Conservation (phyloP, 2,113 vertebrate species). For the Ceuthmochares aereus region DNA sequence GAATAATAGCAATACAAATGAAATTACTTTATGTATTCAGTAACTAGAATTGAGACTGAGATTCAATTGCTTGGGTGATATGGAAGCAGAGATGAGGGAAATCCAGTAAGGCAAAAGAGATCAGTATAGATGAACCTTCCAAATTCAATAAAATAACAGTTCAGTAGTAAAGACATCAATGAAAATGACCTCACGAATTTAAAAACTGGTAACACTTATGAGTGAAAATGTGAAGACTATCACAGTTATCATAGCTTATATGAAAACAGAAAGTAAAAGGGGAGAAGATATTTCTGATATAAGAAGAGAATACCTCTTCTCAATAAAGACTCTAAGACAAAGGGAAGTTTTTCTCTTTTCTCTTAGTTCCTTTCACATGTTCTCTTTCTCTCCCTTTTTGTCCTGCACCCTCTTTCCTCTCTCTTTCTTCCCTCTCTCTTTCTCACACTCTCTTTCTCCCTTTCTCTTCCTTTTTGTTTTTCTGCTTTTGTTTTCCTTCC, state of each 20-base stretch:
- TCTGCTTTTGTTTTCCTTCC: too few species aligned
- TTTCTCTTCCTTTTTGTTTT: rapidly evolving
- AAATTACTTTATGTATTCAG: slow-evolving; percentile 10
- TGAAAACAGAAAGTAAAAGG: background rate
- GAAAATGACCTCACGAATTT: background rate
- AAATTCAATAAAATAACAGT: slow-evolving; percentile 1
- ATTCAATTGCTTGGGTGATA: background rate
- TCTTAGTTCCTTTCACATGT: background rate
- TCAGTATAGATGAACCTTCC: background rate
- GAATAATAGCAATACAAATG: slow-evolving; percentile 22
- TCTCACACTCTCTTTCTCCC: rapidly evolving
- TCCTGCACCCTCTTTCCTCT: rapidly evolving
- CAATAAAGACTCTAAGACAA: background rate
- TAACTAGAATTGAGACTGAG: background rate
- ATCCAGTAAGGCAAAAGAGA: background rate
- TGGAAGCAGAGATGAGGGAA: background rate
- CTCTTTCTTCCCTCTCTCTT: too few species aligned
- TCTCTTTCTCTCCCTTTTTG: rapidly evolving
- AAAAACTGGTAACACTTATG: background rate
- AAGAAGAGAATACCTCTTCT: background rate
- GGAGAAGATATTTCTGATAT: background rate
- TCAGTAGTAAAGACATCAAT: background rate
- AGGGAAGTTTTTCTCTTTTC: background rate
- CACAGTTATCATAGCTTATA: background rate
- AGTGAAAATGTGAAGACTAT: background rate